phyloP scores from a whole-genome alignment of 2,888 invertebrate species.

The Adela reaumurella region DNA sequence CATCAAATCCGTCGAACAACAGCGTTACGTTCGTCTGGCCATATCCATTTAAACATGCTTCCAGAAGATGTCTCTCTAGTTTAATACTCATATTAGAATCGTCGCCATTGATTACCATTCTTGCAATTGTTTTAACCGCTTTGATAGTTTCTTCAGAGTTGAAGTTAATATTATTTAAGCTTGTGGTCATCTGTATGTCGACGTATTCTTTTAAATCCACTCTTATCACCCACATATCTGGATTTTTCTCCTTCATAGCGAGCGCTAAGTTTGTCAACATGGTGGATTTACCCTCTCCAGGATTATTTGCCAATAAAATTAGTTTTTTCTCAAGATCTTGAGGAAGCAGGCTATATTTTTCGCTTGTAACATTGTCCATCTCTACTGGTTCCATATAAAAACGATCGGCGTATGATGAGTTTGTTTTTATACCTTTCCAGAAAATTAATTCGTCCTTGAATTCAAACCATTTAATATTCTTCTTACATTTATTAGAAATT shows the following conservation, averaged over 20 bases:
- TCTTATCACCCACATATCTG: not conserved
- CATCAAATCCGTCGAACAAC: not conserved
- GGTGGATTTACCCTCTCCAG: not conserved
- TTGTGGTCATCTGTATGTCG: not conserved
- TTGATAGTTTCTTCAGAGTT: not conserved
- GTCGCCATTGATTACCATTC: not conserved
- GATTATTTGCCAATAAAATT: not conserved
- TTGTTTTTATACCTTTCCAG: too few relatives aligned
- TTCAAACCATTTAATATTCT: too few relatives aligned
- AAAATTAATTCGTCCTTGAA: too few relatives aligned
- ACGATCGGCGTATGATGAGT: too few relatives aligned
- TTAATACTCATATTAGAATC: too few relatives aligned
- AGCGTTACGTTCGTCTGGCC: not conserved
- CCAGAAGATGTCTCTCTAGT: not conserved
- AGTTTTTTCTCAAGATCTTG: not conserved
- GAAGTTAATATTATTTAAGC: too few relatives aligned
- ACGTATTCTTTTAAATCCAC: not conserved
- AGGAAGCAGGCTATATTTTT: not conserved
- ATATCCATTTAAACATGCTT: not conserved
- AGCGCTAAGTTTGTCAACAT: not conserved
- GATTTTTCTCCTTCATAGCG: not conserved
- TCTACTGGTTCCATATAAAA: too few relatives aligned
- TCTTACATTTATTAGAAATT: too few relatives aligned
- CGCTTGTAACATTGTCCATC: too few relatives aligned
- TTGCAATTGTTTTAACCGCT: not conserved